A percentile compares a stretch with the other conserved stretches of the same genome.
These are phyloP conservation scores for Trachelus tabidus DNA, from an alignment of 2,888 invertebrate genomes.

Conservation along the genomic window DNA sequence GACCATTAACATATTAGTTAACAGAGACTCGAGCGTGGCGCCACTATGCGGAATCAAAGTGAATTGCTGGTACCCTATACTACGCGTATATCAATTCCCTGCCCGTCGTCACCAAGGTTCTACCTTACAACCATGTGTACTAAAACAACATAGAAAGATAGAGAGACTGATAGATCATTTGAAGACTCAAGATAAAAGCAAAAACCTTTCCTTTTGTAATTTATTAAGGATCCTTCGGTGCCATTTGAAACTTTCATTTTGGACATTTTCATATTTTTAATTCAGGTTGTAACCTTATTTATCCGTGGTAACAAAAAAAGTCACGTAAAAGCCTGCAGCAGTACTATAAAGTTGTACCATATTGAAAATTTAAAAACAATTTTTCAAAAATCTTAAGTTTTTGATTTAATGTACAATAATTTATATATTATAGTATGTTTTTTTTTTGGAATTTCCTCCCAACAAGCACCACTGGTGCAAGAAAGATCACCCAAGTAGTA, in stretches of 20 bases:
- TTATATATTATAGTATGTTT: too few species aligned
- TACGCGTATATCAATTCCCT: background rate
- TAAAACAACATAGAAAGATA: background rate
- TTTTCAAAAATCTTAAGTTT: too few species aligned
- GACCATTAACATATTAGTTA: background rate
- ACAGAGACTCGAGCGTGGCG: background rate
- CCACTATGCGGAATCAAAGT: background rate
- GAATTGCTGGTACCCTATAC: background rate
- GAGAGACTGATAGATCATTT: background rate
- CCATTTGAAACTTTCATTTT: background rate
- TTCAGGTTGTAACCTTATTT: too few species aligned
- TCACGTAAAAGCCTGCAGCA: background rate
- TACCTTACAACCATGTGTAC: background rate
- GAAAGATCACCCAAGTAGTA: background rate
- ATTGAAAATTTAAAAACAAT: too few species aligned
- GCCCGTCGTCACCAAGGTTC: background rate
- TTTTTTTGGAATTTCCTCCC: too few species aligned
- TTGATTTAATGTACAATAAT: too few species aligned
- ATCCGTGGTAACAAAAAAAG: background rate
- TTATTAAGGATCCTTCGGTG: background rate
- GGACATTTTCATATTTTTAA: background rate
- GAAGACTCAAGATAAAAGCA: background rate
- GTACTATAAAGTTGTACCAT: background rate
- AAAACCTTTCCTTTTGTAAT: background rate
- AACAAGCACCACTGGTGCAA: too few species aligned